Base-by-base conservation (phyloP, 1,140 invertebrate species). In the Carposina sasakii region DNA sequence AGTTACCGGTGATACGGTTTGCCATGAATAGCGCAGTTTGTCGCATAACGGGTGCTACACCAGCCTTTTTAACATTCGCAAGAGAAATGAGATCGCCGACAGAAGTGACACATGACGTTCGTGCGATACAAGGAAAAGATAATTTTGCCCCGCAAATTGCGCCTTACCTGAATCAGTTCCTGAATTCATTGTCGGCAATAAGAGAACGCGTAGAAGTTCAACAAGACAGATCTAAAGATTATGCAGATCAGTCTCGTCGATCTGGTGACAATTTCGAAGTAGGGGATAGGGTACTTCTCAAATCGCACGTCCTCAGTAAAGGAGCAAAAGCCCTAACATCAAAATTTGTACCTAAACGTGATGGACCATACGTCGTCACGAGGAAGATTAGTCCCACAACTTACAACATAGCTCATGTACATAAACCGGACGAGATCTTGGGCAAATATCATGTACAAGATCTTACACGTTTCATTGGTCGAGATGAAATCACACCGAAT, bases 51-150 rank as follows among this genome's bases (percentile, higher is more conserved):
- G n/a, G n/a, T n/a, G n/a, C n/a, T n/a, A n/a, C n/a, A n/a, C n/a
- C n/a, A n/a, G 81, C 83, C 10, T 73, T 73, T 39, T 45, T 86
- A 4, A 78, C 65, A 1, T 71, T 72, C 44, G 63, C 47, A 8
- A 40, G 67, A 15, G 61, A 67, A 39, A 31, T n/a, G n/a, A n/a
- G n/a, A n/a, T n/a, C n/a, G n/a, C n/a, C n/a, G n/a, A n/a, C n/a
- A n/a, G n/a, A n/a, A n/a, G 59, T 64, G 10, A 8, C 44, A 2
- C 51, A 63, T 42, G 70, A 76, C 30, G 20, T 70, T 17, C 51
- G 60, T 33, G 54, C 49, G 17, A 54, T 73, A 6, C 12, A 58
- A 3, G 40, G 53, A 1, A 52, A 48, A 19, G 62, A 70, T 23
- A 71, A 70, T 45, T 68, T 67, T 44, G 52, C 58, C 0, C 58